phyloP scores from a whole-genome alignment of 2,888 invertebrate genomes.

The Melanotus villosus region DNA sequence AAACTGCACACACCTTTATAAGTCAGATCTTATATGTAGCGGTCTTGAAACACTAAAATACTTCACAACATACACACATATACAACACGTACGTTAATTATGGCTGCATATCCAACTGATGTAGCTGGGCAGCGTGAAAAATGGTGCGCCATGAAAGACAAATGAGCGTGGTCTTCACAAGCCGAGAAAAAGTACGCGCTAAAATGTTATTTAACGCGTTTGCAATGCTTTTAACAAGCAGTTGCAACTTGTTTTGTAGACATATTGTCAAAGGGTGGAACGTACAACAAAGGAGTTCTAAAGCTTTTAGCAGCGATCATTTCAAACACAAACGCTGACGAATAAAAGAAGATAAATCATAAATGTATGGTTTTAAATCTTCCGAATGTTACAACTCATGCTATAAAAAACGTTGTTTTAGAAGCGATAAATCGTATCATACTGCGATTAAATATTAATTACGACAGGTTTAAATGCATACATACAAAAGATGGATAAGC shows the following conservation, averaged over 20 bases:
- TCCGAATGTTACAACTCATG: background rate
- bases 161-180: slow-evolving; percentile 44
- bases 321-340: slow-evolving; percentile 20
- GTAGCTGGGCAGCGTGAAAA: slow-evolving; percentile 45
- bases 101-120: slow-evolving; percentile 35
- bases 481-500: too few species aligned
- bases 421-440: too few species aligned
- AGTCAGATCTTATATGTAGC: too few species aligned
- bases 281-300: slow-evolving; percentile 30
- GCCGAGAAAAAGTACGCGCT: slow-evolving; percentile 47
- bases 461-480: too few species aligned
- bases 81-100: slow-evolving; percentile 27
- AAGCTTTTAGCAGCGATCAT: slow-evolving; percentile 34
- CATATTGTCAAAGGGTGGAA: slow-evolving; percentile 33
- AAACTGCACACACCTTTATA: too few species aligned
- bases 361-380: background rate
- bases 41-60: slow-evolving; percentile 2
- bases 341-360: slow-evolving; percentile 19
- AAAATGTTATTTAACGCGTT: slow-evolving; percentile 50
- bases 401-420: too few species aligned
- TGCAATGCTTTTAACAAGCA: slow-evolving; percentile 44
- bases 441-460: too few species aligned
- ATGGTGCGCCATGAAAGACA: slow-evolving; percentile 49
- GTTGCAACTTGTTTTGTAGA: slow-evolving; percentile 40
- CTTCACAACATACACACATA: slow-evolving; percentile 12